Percentiles rank a stretch among this genome's conserved stretches.
Evolutionary conservation across 2,113 vertebrate species (phyloP).

Genomic region (Talpa occidentalis): DNA sequence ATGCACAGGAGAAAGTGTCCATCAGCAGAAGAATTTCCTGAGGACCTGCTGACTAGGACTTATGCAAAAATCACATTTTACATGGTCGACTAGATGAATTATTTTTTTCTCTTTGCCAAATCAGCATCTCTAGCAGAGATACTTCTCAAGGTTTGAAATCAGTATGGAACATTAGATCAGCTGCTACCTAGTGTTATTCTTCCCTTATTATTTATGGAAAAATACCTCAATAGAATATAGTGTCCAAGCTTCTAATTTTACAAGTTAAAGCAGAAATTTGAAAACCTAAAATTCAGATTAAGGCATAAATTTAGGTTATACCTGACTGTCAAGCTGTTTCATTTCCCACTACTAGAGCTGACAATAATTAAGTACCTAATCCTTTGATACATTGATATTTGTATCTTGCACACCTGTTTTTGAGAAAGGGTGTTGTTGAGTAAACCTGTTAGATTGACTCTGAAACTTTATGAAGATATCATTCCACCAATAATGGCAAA

Average conservation of each 20-base stretch:
- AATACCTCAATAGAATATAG: background rate
- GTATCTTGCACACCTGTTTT: background rate
- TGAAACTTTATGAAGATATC: background rate
- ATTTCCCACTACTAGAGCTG: background rate
- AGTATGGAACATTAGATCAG: background rate
- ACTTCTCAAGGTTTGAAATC: constrained; percentile 16
- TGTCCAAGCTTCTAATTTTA: background rate
- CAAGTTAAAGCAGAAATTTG: background rate
- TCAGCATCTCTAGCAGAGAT: constrained; percentile 34
- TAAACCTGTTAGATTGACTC: background rate
- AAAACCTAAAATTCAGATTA: background rate
- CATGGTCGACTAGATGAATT: background rate
- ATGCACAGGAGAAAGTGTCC: background rate
- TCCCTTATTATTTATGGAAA: background rate
- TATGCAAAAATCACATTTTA: constrained; percentile 39
- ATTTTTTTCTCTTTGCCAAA: constrained; percentile 24
- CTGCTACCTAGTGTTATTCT: background rate
- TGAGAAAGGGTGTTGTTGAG: background rate
- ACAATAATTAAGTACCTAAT: background rate
- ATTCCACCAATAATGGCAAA: background rate
- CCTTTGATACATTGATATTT: background rate
- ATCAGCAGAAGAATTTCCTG: background rate
- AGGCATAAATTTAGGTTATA: background rate
- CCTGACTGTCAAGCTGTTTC: background rate
- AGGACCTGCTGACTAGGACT: constrained; percentile 24